Evolutionary conservation across 2,888 invertebrate species (phyloP), one percentile per base, ranked within the genome.

Genomic region (Drosophila neotestacea): DNA sequence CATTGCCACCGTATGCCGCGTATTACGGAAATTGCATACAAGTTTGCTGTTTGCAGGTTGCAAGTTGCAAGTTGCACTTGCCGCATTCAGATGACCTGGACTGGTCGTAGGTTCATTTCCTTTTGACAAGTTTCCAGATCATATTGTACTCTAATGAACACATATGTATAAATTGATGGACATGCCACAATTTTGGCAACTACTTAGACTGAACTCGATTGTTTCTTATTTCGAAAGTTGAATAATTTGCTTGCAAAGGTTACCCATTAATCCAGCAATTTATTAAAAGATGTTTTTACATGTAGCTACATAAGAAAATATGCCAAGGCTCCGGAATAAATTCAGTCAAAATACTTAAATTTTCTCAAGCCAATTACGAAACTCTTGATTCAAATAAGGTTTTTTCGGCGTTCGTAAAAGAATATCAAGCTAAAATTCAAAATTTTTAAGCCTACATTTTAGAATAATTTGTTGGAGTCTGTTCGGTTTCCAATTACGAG

Each of bases 11-110:
- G 64, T 55, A 34, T 55, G 63, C 48, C 81, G 62, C 79, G 66
- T 72, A 79, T 84, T 79, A 75, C 81, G 85, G 87, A 85, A 85
- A 83, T 83, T 88, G 83, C 88, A 83, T 85, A 88, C 78, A 74
- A 80, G 80, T 80, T 75, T 66, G 70, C 79, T 52, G 62, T 56
- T 66, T 63, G 46, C 63, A 38, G 51, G 27, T 46, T 38, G 28
- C 61, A 22, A 42, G 51, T 42, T 60, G 30, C 34, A 27, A 39
- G 27, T 59, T 41, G 22, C 60, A 51, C 22, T 7, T 13, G 32
- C 30, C 13, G 27, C 46, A 28, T 38, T 13, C 13, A 11, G 32
- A 6, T 7, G 32, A 6, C 9, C 10, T 38, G 11, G 2, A 51
- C 50, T 32, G 6, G 13, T 32, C 16, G 39, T 30, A 16, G n/a